Evolutionary conservation across 2,113 vertebrate species (phyloP).

Genomic region (Leptobrachium leishanense): DNA sequence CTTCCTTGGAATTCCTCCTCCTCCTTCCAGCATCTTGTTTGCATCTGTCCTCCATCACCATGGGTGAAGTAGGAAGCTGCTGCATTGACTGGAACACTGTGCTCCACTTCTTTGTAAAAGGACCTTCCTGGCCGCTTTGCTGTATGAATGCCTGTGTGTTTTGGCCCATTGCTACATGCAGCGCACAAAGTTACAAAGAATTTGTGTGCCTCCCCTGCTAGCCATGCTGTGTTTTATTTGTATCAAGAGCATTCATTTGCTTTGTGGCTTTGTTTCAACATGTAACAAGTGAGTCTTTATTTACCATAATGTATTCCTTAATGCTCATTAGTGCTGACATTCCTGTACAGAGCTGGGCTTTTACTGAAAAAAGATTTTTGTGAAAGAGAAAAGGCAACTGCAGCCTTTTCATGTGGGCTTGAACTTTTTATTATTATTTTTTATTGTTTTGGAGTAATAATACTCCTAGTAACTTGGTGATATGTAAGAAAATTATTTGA

Average conservation of each 20-base stretch:
- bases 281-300: slow-evolving; percentile 12
- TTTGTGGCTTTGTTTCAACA: slow-evolving; percentile 4
- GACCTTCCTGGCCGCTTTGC: neutral
- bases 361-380: no score
- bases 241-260: neutral
- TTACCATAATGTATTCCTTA: slow-evolving; percentile 1
- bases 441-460: no score
- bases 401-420: no score
- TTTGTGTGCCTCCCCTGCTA: neutral
- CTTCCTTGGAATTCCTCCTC: slow-evolving; percentile 42
- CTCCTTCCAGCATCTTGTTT: slow-evolving; percentile 38
- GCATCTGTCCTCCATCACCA: slow-evolving; percentile 16
- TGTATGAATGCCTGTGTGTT: neutral
- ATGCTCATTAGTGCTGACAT: neutral
- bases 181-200: slow-evolving; percentile 20
- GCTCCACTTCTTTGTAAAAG: slow-evolving; percentile 24
- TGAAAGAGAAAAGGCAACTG: no score
- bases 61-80: slow-evolving; percentile 22
- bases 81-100: slow-evolving; percentile 22
- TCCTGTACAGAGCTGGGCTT: no score
- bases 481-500: no score
- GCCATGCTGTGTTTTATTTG: slow-evolving; percentile 32
- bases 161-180: slow-evolving; percentile 1
- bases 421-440: no score
- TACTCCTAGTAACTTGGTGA: no score